These are phyloP conservation scores for Hydractinia symbiolongicarpus DNA, from an alignment of 30 jellyfish, hydroid and myxozoan species.

Conservation along the genomic window DNA sequence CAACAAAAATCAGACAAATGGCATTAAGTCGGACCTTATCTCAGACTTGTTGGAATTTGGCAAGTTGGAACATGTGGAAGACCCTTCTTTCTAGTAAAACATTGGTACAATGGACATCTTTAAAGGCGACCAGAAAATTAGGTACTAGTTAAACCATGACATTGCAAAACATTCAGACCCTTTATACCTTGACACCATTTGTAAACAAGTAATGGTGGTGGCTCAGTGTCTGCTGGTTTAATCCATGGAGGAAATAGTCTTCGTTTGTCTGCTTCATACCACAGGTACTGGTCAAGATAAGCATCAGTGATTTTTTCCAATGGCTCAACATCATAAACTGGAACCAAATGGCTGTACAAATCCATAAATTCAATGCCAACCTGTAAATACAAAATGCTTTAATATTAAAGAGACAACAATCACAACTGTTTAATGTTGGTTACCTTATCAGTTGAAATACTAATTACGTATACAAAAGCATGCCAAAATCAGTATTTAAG, in stretches of 20 bases:
- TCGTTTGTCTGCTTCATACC: conserved; percentile 99
- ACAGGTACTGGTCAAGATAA: conserved; percentile 93
- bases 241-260: conserved; percentile 99
- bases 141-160: no score
- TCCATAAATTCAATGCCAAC: conserved; percentile 99
- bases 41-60: no score
- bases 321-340: conserved; percentile 98
- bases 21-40: no score
- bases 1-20: no score
- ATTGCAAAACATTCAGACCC: no score
- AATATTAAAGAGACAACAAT: not conserved
- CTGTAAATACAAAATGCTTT: conserved; percentile 8
- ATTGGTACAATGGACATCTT: no score
- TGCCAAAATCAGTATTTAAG: no score
- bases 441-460: not conserved
- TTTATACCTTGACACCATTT: conserved; percentile 97
- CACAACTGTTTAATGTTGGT: not conserved
- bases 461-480: not conserved
- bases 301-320: conserved; percentile 99
- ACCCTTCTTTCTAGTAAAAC: no score
- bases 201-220: conserved; percentile 96
- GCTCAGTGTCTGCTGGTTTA: conserved; percentile 98
- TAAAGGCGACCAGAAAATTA: no score
- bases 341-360: conserved; percentile 96
- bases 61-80: no score